Base-by-base conservation (phyloP, 2,113 vertebrate species). In the Pteronura brasiliensis region DNA sequence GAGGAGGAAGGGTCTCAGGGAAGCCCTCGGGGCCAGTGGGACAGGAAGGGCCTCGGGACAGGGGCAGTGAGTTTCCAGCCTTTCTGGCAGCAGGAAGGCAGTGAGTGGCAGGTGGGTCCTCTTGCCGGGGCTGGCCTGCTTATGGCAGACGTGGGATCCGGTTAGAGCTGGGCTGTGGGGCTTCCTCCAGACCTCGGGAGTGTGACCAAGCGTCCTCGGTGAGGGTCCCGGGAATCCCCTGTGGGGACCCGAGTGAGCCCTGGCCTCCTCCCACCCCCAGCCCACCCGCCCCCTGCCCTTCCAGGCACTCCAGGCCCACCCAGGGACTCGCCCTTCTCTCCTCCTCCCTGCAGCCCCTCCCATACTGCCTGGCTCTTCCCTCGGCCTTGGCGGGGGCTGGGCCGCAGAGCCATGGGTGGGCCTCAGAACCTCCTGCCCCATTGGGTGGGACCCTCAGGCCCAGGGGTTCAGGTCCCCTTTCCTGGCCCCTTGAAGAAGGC, bases 31-130 rank as follows among this genome's bases (percentile, higher is more conserved):
- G 10, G 13, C 52, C 79, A n/a, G 7, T 34, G 44, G 71, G 57
- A 47, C 20, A 65, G 36, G 44, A 71, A 81, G 23, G 71, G 34
- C 21, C 36, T 57, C n/a, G 18, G 15, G 0, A 10, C 25, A 0
- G 0, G 31, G 44, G 23, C 9, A 0, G 76, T 7, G 59, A n/a
- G 61, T 47, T 12, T 8, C 20, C 6, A 0, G 15, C 44, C 44
- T 81, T 82, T 49, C 55, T 14, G 20, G 63, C 84, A 31, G 42
- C 67, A n/a, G 88, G 65, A 67, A 79, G 86, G 52, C 79, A 20
- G 52, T 34, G 63, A 67, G 31, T 7, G 23, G 9, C 29, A 4
- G 1, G 39, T 29, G 27, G 34, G 6, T 25, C 27, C 2, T 67
- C 67, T 91, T 69, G 18, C 3, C n/a, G 18, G 76, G 13, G 21